Evolutionary conservation across 2,113 vertebrate genomes (phyloP), one percentile per base, ranked within the genome.

Genomic region (Pholis gunnellus): DNA sequence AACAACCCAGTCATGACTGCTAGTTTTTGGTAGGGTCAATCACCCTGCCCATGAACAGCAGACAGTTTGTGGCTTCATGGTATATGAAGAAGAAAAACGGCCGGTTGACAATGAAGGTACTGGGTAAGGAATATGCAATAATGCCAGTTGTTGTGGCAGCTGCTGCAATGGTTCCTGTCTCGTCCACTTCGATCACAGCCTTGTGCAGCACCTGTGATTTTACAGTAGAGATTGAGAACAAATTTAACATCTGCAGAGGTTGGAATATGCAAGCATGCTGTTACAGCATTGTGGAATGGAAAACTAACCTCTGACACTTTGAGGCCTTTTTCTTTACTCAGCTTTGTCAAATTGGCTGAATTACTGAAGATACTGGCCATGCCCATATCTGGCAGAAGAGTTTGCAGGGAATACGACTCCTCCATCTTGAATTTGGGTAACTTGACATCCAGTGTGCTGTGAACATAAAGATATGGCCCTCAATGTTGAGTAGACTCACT

Each of bases 1-100:
- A 54, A 15, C 64, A 56, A 27, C 9, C 27, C 46, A 65, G 42
- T 44, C 18, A 40, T 1, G 20, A 34, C 9, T 34, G 60, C 67
- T 93, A 94, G 6, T 77, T 79, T 75, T 89, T 85, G 46, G 94
- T 96, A 82, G 97, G 97, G 85, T 98, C 93, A 67, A 96, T 95
- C 48, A 98, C 96, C 75, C 97, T 96, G 50, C 97, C 98, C 94
- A 98, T 96, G 88, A 99, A 99, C 10, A 98, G 83, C 78, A 99
- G 88, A 50, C 92, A 93, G 84, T 94, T 96, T 34, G 96, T 96
- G 56, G 73, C 92, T 87, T 98, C 97, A 48, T 98, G 96, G 75
- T 97, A 97, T 82, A 98, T 97, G 87, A 97, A 96, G 80, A 98
- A 97, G 72, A 98, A 96, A 84, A 98, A 98, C 0, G 97, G 97